Base-by-base conservation (phyloP, 2,888 invertebrate species). In the Yponomeuta sedellus region DNA sequence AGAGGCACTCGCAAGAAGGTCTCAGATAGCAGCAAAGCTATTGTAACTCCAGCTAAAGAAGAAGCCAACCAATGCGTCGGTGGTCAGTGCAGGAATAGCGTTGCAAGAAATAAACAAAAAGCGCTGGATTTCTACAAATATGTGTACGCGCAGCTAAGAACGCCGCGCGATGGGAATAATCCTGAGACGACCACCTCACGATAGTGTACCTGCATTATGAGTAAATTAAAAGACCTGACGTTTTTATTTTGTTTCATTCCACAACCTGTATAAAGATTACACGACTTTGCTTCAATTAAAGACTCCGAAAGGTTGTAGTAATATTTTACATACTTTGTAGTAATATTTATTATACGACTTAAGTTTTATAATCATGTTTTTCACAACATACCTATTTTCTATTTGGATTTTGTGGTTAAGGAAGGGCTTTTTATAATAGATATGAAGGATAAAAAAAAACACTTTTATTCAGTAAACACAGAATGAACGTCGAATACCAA, bases 41-140 rank as follows among this genome's bases (percentile, higher is more conserved):
- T 76, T 0, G 81, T 71, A 39, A 52, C 44, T 52, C 44, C 44
- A 8, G 12, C 44, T 52, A 52, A 52, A 52, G 82, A 82, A 44
- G 86, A 83, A 57, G 73, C 80, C 2, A 86, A 79, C 61, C 79
- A 77, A 2, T 90, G 89, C 68, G 78, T 83, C 0, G 88, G 86
- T 0, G 70, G 76, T 5, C 80, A 83, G 20, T 89, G 91, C 67
- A 78, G 84, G 19, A 86, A 81, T 65, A 86, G 81, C 64, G 82
- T 76, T 1, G 85, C 84, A 0, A 83, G 88, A 69, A 86, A 91
- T 68, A 84, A 75, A 66, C 89, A 90, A 70, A 89, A 86, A 74
- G 92, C 91, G 12, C 75, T 91, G 62, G 90, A 91, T 70, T 91
- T 91, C 72, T 92, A 92, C 72, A 92, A 88, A 77, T 91, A 90